phyloP scores from a whole-genome alignment of 2,113 vertebrate genomes.

The Cercocebus atys region DNA sequence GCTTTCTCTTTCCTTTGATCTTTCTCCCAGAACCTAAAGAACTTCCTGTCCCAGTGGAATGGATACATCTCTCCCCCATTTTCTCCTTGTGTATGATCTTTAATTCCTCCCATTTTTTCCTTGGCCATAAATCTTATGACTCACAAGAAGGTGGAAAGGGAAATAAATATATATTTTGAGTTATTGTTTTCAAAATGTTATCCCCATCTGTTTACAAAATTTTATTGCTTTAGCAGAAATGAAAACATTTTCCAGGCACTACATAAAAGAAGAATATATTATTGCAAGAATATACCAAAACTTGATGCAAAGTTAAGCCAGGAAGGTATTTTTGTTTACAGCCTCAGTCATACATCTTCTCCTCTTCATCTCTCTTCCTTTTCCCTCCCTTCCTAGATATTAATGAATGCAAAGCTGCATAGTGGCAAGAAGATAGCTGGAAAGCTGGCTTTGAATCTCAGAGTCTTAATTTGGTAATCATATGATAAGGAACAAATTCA shows the following conservation, averaged over 20 bases:
- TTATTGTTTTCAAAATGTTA: slow-evolving; percentile 52
- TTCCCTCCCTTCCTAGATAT: background rate
- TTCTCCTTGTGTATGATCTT: background rate
- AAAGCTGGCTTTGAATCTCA: background rate
- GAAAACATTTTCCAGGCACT: slow-evolving; percentile 1
- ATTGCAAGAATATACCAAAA: background rate
- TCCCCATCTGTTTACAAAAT: slow-evolving; percentile 33
- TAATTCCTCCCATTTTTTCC: slow-evolving; percentile 20
- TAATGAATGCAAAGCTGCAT: background rate
- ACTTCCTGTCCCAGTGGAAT: background rate
- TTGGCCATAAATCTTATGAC: background rate
- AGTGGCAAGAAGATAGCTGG: background rate
- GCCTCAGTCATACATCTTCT: background rate
- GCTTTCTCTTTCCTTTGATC: slow-evolving; percentile 21
- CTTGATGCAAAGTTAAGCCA: background rate
- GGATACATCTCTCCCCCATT: background rate
- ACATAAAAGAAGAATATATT: background rate
- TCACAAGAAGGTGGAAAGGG: background rate
- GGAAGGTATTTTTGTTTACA: background rate
- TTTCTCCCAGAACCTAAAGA: background rate
- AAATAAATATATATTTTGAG: slow-evolving; percentile 21
- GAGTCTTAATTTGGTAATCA: background rate
- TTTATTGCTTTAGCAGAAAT: slow-evolving; percentile 25
- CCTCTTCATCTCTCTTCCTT: background rate
- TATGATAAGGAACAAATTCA: background rate